These are phyloP conservation scores for Scomber scombrus DNA, from an alignment of 2,113 vertebrate genomes.

Conservation along the genomic window DNA sequence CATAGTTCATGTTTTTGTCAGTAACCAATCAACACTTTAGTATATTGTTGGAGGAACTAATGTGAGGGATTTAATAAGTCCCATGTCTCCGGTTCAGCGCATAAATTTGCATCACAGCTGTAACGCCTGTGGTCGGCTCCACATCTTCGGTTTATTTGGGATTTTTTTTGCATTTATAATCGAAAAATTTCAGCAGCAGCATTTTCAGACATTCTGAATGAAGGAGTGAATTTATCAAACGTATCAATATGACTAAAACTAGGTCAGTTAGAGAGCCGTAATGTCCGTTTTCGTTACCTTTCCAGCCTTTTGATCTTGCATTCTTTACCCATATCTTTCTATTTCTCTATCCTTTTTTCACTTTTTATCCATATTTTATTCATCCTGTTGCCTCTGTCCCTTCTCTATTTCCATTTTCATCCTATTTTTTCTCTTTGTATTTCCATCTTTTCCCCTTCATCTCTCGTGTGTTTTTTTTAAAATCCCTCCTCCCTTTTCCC, in stretches of 20 bases:
- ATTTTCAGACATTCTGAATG: no score
- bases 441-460: background rate
- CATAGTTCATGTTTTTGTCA: background rate
- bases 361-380: no score
- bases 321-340: no score
- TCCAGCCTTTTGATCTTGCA: no score
- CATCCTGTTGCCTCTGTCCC: no score
- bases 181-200: background rate
- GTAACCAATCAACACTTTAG: background rate
- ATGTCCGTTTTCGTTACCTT: no score
- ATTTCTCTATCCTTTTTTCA: no score
- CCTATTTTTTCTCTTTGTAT: no score
- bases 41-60: background rate
- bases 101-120: slow-evolving; percentile 2
- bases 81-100: background rate
- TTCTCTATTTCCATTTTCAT: no score
- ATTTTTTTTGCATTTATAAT: background rate
- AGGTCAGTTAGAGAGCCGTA: no score
- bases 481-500: background rate
- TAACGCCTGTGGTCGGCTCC: background rate
- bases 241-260: no score
- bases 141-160: background rate
- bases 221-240: no score
- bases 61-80: background rate
- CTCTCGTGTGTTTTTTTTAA: background rate